Conservation (phyloP, 1,140 invertebrate species). For the Aphaenogaster rudis region DNA sequence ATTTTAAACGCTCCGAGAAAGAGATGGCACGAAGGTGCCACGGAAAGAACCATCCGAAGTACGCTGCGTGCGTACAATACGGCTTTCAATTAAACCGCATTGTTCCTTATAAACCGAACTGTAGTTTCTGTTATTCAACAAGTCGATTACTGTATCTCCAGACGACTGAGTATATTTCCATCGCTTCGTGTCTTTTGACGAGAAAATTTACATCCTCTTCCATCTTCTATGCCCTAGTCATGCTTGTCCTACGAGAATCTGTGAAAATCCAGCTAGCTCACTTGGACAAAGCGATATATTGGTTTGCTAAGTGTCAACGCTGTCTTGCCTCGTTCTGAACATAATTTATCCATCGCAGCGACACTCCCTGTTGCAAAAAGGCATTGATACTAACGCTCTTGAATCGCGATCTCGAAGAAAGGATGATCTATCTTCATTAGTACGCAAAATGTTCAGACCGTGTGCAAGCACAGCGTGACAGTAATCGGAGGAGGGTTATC, state of each 20-base stretch:
- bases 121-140: conserved; percentile 72
- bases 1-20: conserved; percentile 46
- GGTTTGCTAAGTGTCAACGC: not conserved
- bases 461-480: not conserved
- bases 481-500: not conserved
- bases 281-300: not conserved
- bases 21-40: conserved; percentile 5
- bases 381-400: conserved; percentile 41
- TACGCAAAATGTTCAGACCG: not conserved
- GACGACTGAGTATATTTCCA: conserved; percentile 60
- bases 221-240: not conserved
- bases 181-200: conserved; percentile 38
- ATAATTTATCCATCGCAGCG: conserved; percentile 58
- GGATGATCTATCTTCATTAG: conserved; percentile 61
- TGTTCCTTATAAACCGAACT: conserved; percentile 67
- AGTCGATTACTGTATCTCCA: conserved; percentile 63
- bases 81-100: conserved; percentile 75
- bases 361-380: conserved; percentile 1
- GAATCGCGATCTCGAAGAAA: not conserved
- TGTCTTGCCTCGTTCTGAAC: not conserved
- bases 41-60: not conserved
- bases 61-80: conserved; percentile 1
- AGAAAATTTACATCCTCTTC: conserved; percentile 56
- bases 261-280: not conserved
- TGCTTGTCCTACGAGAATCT: not conserved